Base-by-base conservation (phyloP, 2,888 invertebrate genomes). In the Diplazon laetatorius region DNA sequence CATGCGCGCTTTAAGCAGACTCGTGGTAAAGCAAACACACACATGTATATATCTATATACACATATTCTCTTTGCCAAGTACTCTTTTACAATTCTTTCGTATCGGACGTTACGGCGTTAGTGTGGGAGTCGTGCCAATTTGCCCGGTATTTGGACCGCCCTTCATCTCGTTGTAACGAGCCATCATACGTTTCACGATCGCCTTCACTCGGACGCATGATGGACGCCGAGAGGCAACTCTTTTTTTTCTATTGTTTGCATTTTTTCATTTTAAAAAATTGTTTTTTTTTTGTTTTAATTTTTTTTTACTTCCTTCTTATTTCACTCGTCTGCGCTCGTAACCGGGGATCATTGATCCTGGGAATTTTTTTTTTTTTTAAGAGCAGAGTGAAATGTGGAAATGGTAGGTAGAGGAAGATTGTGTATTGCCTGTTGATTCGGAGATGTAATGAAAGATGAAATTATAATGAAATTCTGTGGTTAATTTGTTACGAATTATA, bases 111-210 rank as follows among this genome's bases (percentile, higher is more conserved):
- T n/a, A 46, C 44, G 59, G 68, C 80, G 63, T 50, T 55, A 75
- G 83, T 88, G 89, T 89, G 89, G 89, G 89, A 89, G 89, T 88
- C 85, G 85, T 83, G 89, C 89, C 89, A 89, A 89, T 89, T 89
- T 89, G 87, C 82, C 82, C 78, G 84, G 83, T 88, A 89, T 89
- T 87, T 88, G 86, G 88, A 85, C 87, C 87, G 87, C 78, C 83
- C 81, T 78, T 73, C 71, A 73, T 76, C 76, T 70, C 55, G 65
- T 73, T 74, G 60, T 84, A 81, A 82, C 80, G 82, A 82, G 82
- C 79, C 70, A 30, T 37, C 20, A n/a, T n/a, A n/a, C 44, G n/a
- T 44, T 25, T 57, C 20, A 44, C 25, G 52, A 20, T 59, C 30
- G 30, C 57, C 10, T 18, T 57, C 52, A 0, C 39, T n/a, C 5